Percentiles rank a stretch among this genome's conserved stretches.
phyloP scores from a whole-genome alignment of 2,888 invertebrate genomes.

The Nymphalis polychloros region DNA sequence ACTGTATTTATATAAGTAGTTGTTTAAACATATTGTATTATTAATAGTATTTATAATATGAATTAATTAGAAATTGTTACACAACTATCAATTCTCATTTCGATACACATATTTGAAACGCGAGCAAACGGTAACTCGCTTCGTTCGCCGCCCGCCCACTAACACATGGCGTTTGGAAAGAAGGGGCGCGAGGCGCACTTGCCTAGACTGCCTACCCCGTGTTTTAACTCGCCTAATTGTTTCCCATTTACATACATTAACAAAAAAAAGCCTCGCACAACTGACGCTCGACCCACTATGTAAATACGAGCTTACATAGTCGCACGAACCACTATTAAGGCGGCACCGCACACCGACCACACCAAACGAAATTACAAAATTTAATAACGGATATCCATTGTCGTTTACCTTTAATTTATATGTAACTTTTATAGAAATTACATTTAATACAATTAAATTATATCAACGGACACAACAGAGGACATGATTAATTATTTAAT shows the following conservation, averaged over 20 bases:
- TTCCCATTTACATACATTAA: slow-evolving; percentile 81
- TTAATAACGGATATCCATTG: slow-evolving; percentile 74
- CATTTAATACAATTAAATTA: slow-evolving; percentile 4
- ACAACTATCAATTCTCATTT: neutral
- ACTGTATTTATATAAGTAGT: too few species aligned
- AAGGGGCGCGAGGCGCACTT: slow-evolving; percentile 73
- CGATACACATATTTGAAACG: slow-evolving; percentile 22
- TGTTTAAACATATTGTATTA: too few species aligned
- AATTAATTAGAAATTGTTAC: too few species aligned
- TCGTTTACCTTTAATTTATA: slow-evolving; percentile 58
- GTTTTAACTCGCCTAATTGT: slow-evolving; percentile 81
- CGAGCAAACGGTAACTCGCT: slow-evolving; percentile 23
- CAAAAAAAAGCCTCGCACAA: slow-evolving; percentile 70
- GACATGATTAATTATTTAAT: too few species aligned
- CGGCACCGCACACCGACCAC: slow-evolving; percentile 53
- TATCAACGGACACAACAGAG: neutral
- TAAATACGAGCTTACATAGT: slow-evolving; percentile 66
- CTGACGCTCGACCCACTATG: slow-evolving; percentile 70
- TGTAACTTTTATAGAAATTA: slow-evolving; percentile 33
- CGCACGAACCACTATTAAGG: slow-evolving; percentile 51
- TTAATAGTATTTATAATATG: too few species aligned
- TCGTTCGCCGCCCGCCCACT: slow-evolving; percentile 63
- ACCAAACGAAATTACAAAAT: slow-evolving; percentile 60
- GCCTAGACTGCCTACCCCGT: slow-evolving; percentile 80
- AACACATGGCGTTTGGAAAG: slow-evolving; percentile 70